Percentiles rank a stretch among this genome's conserved stretches.
phyloP scores from a whole-genome alignment of 2,113 vertebrate genomes.

The Ictalurus punctatus region DNA sequence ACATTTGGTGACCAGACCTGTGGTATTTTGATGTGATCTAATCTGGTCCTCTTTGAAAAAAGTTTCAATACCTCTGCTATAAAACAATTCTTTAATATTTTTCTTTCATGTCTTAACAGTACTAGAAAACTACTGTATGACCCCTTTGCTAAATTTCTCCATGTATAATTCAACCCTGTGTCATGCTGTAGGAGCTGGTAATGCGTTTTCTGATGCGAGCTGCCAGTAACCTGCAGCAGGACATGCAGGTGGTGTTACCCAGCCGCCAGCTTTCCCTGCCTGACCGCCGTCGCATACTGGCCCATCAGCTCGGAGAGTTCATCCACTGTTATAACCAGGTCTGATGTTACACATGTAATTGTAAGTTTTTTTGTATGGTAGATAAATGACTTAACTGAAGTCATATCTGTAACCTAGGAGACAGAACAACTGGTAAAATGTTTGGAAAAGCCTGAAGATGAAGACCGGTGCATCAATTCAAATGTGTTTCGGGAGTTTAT shows the following conservation, averaged over 20 bases:
- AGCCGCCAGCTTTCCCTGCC: constrained; percentile 75
- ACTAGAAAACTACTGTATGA: neutral
- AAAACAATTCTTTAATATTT: neutral
- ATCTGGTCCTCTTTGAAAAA: no score
- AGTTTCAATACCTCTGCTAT: neutral
- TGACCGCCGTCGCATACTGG: constrained; percentile 84
- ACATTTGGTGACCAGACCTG: no score
- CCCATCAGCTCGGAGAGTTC: constrained; percentile 87
- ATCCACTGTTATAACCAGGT: constrained; percentile 88
- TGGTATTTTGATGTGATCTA: neutral
- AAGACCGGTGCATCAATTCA: constrained; percentile 78
- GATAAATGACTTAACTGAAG: neutral
- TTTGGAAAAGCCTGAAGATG: constrained; percentile 73
- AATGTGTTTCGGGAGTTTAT: constrained; percentile 86
- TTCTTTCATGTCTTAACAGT: neutral
- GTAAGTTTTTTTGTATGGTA: neutral
- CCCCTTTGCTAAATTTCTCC: neutral
- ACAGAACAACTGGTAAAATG: constrained; percentile 83
- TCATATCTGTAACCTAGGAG: constrained; percentile 73
- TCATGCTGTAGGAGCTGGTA: constrained; percentile 82
- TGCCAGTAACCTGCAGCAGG: constrained; percentile 85
- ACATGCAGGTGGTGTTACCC: constrained; percentile 80
- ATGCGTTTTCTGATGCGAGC: constrained; percentile 89
- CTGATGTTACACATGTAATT: neutral
- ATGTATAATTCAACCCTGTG: neutral